A percentile compares a stretch with the other conserved stretches of the same genome.
These are phyloP conservation scores for Orthonevra nobilis DNA, from an alignment of 2,888 invertebrate genomes.

Conservation along the genomic window DNA sequence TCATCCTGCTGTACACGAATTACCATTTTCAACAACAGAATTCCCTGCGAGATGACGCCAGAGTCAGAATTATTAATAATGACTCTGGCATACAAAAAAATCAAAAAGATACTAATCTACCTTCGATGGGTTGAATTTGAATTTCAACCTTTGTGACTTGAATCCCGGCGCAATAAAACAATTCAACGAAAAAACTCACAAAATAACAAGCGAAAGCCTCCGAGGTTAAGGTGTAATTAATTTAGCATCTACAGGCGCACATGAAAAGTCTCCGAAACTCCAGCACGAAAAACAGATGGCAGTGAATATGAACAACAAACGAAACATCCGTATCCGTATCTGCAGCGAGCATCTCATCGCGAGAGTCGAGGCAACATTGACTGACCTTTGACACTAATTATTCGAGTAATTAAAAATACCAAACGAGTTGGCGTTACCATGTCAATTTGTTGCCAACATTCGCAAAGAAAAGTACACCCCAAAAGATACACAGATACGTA, in stretches of 20 bases:
- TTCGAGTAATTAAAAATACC: conserved; percentile 68
- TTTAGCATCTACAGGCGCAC: conserved; percentile 43
- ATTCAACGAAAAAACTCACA: no score
- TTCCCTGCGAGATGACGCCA: conserved; percentile 37
- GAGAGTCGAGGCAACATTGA: conserved; percentile 35
- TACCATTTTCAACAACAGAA: conserved; percentile 53
- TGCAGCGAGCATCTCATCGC: conserved; percentile 29
- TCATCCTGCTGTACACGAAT: conserved; percentile 49
- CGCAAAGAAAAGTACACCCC: neutral
- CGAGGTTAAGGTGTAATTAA: conserved; percentile 56
- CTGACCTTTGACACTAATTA: conserved; percentile 65
- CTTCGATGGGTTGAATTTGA: conserved; percentile 37
- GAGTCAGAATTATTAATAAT: conserved; percentile 60
- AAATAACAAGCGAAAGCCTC: conserved; percentile 46
- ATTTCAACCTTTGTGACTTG: conserved; percentile 53
- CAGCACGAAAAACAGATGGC: conserved; percentile 2
- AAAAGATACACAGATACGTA: conserved; percentile 1
- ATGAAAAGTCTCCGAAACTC: no score
- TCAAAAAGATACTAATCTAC: conserved; percentile 49
- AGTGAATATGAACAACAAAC: no score
- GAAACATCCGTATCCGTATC: conserved; percentile 20
- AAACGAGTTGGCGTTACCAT: conserved; percentile 39
- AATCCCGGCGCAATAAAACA: conserved; percentile 41
- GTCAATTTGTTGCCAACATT: conserved; percentile 47
- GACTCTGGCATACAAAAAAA: conserved; percentile 17